A percentile compares a stretch with the other conserved stretches of the same genome.
phyloP scores from a whole-genome alignment of 2,113 vertebrate genomes.

The Rhadina sibilatrix region DNA sequence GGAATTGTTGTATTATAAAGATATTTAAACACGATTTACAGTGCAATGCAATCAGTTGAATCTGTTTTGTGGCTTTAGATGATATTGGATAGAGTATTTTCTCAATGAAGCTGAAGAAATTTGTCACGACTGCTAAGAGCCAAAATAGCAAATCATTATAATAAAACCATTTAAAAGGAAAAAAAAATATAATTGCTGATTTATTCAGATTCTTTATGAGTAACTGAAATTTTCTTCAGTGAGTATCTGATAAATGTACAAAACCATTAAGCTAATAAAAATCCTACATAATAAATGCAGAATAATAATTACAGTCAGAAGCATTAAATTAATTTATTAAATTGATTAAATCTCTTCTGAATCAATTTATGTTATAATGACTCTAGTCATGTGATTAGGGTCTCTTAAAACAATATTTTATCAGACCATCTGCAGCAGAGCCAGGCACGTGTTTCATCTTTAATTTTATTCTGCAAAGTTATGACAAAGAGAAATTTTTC shows the following conservation, averaged over 20 bases:
- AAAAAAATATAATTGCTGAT: not conserved
- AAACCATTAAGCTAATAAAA: constrained; percentile 65
- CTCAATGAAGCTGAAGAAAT: constrained; percentile 32
- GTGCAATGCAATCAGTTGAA: not conserved
- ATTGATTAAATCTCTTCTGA: constrained; percentile 53
- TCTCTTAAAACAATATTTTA: constrained; percentile 50
- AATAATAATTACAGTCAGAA: constrained; percentile 56
- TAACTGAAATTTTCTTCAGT: constrained; percentile 20
- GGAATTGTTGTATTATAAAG: not conserved
- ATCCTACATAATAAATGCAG: constrained; percentile 42
- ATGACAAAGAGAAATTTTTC: not conserved
- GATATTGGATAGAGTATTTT: not conserved
- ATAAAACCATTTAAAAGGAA: not conserved
- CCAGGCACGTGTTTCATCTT: not conserved
- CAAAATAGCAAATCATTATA: not conserved
- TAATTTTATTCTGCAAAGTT: not conserved
- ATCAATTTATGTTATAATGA: constrained; percentile 43
- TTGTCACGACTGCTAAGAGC: not conserved
- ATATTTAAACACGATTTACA: not conserved
- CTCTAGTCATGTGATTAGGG: not conserved
- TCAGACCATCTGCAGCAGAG: not conserved
- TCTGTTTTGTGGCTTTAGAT: not conserved
- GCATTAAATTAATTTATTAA: constrained; percentile 62
- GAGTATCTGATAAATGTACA: constrained; percentile 50
- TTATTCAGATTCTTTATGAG: constrained; percentile 26